These are phyloP conservation scores for Himalopsyche tibetana DNA, from an alignment of 2,888 invertebrate genomes.

Conservation along the genomic window DNA sequence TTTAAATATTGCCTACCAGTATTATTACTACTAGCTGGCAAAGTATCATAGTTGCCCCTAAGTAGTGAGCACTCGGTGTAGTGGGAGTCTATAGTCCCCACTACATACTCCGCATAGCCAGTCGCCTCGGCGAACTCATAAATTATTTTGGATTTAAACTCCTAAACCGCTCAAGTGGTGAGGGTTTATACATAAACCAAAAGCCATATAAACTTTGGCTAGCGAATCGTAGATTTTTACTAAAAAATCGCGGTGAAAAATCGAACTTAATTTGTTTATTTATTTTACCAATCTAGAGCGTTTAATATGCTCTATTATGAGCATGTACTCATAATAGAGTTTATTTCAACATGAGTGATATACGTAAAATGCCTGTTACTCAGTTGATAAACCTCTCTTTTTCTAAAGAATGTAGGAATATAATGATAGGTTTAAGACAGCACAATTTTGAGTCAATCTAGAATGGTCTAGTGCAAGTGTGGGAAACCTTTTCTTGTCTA, in stretches of 20 bases:
- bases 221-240: background rate
- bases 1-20: background rate
- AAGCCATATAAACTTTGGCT: conserved; percentile 52
- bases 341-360: too few relatives aligned
- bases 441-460: too few relatives aligned
- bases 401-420: too few relatives aligned
- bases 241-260: background rate
- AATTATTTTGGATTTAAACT: conserved; percentile 60
- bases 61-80: background rate
- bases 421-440: too few relatives aligned
- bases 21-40: conserved; percentile 25
- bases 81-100: conserved; percentile 15
- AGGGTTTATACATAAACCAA: conserved; percentile 45
- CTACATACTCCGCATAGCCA: background rate
- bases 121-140: conserved; percentile 54
- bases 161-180: conserved; percentile 50
- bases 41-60: background rate
- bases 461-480: too few relatives aligned
- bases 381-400: too few relatives aligned
- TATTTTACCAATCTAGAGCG: too few relatives aligned
- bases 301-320: too few relatives aligned
- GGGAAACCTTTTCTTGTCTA: too few relatives aligned
- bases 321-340: too few relatives aligned
- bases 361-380: too few relatives aligned
- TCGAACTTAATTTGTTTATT: background rate